These are phyloP conservation scores for Lamprotornis superbus DNA, from an alignment of 2,113 vertebrate species.

Conservation along the genomic window DNA sequence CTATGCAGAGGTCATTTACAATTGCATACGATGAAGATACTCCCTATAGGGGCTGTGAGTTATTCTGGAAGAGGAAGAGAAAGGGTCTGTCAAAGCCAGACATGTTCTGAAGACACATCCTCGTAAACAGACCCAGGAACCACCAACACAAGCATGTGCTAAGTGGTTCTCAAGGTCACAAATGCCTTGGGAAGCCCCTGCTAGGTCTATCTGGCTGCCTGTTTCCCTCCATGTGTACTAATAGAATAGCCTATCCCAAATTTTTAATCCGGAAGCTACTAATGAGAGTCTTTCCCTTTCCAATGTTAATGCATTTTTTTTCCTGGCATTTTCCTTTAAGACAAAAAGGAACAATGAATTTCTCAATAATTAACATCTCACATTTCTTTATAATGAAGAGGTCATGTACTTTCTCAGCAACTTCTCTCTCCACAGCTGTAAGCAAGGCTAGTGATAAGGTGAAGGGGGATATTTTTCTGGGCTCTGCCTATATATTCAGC, in stretches of 20 bases:
- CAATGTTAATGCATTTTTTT: not conserved
- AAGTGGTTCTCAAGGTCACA: not conserved
- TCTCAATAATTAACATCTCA: not conserved
- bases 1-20: not conserved
- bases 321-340: not conserved
- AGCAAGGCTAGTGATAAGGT: not conserved
- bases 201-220: not conserved
- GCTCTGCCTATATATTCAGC: not conserved
- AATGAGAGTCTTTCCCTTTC: not conserved
- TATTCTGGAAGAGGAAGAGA: not conserved
- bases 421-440: not conserved
- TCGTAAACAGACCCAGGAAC: not conserved
- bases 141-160: not conserved
- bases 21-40: not conserved
- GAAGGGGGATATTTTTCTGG: not conserved
- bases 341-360: not conserved
- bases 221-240: not conserved
- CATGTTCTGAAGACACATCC: not conserved
- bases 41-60: not conserved
- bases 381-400: not conserved
- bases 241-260: not conserved
- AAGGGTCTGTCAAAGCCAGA: not conserved
- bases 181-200: accelerated
- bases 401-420: not conserved
- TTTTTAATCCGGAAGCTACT: not conserved